These are phyloP conservation scores for Isotomurus palustris DNA, from an alignment of 2,888 invertebrate genomes.

Conservation along the genomic window DNA sequence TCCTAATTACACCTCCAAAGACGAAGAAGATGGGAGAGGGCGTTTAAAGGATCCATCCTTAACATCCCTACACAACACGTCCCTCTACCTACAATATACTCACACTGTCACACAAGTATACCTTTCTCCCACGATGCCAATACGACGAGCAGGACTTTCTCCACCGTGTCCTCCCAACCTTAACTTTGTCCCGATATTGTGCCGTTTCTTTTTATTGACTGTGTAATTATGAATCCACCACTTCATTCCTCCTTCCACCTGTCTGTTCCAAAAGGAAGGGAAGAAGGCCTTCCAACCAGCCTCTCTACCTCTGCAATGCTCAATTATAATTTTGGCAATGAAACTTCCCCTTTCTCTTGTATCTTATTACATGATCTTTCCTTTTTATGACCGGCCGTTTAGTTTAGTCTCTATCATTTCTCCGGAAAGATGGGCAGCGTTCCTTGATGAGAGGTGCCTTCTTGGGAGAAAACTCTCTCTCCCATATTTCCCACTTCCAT, in stretches of 20 bases:
- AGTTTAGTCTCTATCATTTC: not conserved
- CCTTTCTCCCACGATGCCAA: too few relatives aligned
- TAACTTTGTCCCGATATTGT: too few relatives aligned
- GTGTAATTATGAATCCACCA: conserved; percentile 2
- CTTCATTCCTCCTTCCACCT: not conserved
- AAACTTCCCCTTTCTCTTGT: not conserved
- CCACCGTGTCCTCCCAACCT: too few relatives aligned
- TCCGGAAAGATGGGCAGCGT: too few relatives aligned
- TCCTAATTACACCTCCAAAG: conserved; percentile 31
- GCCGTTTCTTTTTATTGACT: conserved; percentile 1
- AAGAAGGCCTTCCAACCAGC: not conserved
- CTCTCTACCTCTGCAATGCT: not conserved
- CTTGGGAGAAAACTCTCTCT: too few relatives aligned
- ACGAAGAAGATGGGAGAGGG: conserved; percentile 4
- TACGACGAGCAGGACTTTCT: too few relatives aligned
- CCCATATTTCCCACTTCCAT: too few relatives aligned
- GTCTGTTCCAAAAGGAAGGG: not conserved
- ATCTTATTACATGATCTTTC: not conserved
- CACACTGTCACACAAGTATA: not conserved
- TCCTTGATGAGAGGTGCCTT: too few relatives aligned
- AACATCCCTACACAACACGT: not conserved
- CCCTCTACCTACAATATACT: not conserved
- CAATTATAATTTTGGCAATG: conserved; percentile 1
- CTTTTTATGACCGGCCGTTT: conserved; percentile 2
- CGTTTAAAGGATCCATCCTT: too few relatives aligned